Evolutionary conservation across 1,140 invertebrate genomes (phyloP).

Genomic region (Atta cephalotes): DNA sequence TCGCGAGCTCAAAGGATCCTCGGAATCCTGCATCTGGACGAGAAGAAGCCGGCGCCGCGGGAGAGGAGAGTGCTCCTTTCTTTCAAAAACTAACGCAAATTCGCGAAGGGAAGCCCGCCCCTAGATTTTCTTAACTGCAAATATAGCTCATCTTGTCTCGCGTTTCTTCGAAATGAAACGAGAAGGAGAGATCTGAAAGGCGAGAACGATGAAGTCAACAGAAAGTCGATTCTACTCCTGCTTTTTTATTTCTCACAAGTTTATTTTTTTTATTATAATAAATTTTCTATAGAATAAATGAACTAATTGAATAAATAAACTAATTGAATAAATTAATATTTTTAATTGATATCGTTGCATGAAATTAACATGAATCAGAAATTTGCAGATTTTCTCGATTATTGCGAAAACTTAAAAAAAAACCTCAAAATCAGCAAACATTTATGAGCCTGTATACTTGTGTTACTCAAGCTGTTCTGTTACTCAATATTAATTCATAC

Average conservation of each 20-base stretch:
- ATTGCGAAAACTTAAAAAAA: background rate
- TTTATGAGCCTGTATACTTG: background rate
- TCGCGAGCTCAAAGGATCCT: slow-evolving; percentile 62
- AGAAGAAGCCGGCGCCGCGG: slow-evolving; percentile 33
- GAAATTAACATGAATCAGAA: background rate
- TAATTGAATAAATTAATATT: background rate
- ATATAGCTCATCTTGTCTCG: background rate
- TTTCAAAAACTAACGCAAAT: slow-evolving; percentile 66
- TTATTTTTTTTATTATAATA: background rate
- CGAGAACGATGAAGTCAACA: background rate
- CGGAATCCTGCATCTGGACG: slow-evolving; percentile 52
- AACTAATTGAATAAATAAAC: background rate
- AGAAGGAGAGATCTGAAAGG: background rate
- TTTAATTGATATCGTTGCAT: background rate
- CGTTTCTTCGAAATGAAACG: background rate
- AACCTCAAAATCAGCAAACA: background rate
- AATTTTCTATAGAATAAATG: background rate
- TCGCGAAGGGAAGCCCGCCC: background rate
- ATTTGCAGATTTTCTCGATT: background rate
- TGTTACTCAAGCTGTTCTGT: background rate
- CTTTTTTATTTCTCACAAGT: background rate
- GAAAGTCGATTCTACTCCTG: background rate
- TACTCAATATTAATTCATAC: background rate
- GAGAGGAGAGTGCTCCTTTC: slow-evolving; percentile 46
- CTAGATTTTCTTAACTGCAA: background rate